phyloP scores from a whole-genome alignment of 2,888 invertebrate species.

The Drosophila sordidapex region DNA sequence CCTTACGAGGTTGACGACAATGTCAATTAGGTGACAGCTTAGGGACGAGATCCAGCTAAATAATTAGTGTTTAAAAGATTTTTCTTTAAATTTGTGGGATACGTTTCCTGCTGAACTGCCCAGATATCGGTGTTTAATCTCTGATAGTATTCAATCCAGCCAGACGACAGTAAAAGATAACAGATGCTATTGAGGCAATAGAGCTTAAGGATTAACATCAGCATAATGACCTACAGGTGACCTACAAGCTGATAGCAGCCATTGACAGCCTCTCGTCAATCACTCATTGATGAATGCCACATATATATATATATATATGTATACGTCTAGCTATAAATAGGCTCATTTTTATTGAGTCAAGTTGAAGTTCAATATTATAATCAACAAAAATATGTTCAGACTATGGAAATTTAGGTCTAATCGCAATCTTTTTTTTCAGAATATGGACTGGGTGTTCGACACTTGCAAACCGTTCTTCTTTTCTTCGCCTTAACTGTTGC shows the following conservation, averaged over 20 bases:
- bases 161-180: slow-evolving; percentile 41
- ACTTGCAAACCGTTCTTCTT: slow-evolving; percentile 87
- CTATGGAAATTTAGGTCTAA: slow-evolving; percentile 15
- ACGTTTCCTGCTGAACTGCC: background rate
- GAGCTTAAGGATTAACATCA: slow-evolving; percentile 6
- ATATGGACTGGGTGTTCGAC: slow-evolving; percentile 86
- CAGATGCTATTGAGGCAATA: slow-evolving; percentile 33
- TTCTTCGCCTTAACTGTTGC: slow-evolving; percentile 88
- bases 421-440: slow-evolving; percentile 52
- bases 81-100: slow-evolving; percentile 15
- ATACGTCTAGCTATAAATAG: background rate
- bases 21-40: slow-evolving; percentile 3
- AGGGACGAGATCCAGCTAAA: slow-evolving; percentile 10
- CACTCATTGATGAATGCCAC: slow-evolving; percentile 44
- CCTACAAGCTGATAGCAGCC: slow-evolving; percentile 53
- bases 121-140: background rate
- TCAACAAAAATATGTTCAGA: background rate
- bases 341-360: slow-evolving; percentile 7
- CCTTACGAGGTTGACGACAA: background rate
- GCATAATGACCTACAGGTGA: slow-evolving; percentile 64
- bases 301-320: background rate
- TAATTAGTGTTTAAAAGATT: slow-evolving; percentile 40
- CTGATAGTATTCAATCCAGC: slow-evolving; percentile 22
- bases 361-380: slow-evolving; percentile 55
- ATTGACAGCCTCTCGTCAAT: slow-evolving; percentile 36